Base-by-base conservation (phyloP, 2,888 invertebrate genomes). In the Calliscelio sp. region DNA sequence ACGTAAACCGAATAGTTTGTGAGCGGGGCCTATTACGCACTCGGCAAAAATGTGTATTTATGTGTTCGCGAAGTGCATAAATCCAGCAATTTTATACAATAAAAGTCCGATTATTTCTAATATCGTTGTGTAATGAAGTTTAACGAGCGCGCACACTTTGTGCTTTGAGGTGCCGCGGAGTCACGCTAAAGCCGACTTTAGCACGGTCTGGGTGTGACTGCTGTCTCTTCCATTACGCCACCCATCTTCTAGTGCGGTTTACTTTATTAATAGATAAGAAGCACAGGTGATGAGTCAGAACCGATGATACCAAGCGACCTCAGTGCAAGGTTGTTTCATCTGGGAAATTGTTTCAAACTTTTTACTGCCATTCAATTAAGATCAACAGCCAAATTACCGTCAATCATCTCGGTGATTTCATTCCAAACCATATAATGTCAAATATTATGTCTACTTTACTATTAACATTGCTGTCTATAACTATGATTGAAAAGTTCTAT, bases 61-160 rank as follows among this genome's bases (percentile, higher is more conserved):
- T 68, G 53, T 41, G 68, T 53, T 24, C 44, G 22, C 22, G 41
- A 66, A 73, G 51, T 32, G 55, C 59, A 65, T 80, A 80, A 80
- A 80, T 80, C 57, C 11, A 28, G 46, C 65, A 71, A 65, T 73
- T 73, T 73, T 51, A 55, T 46, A 49, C 80, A 65, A 80, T 80
- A 73, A 73, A 66, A 73, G 80, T 66, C 57, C 41, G 73, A 79
- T 79, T 49, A 65, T 65, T 73, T 66, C 73, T 65, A 71, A 80
- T 68, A 68, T 38, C 35, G 71, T 79, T 73, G 80, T 66, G 80
- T 73, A 80, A 80, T 73, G 80, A 73, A 65, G 63, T 80, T 80
- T 65, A 79, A 71, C 46, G 65, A 71, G 55, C 57, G 35, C 25
- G 41, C 51, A 22, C 51, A 25, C 53, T 51, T 75, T 53, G 38